Evolutionary conservation across 2,797 vertebrate species (phyloP).

Genomic region (Anabas testudineus): DNA sequence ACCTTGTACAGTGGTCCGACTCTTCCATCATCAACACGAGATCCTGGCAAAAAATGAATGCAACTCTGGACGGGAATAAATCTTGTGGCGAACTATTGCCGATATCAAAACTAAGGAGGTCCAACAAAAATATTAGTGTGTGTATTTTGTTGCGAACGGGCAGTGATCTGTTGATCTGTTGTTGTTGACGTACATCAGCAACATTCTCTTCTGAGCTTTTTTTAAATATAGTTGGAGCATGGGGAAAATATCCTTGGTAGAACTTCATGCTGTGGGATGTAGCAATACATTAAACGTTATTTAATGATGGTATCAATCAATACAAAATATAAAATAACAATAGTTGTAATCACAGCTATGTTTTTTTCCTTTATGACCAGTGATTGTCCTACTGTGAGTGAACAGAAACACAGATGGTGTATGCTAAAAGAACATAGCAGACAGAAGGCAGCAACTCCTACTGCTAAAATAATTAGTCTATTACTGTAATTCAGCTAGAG

Average conservation of each 20-base stretch:
- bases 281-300: neutral
- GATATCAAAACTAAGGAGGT: too few species aligned
- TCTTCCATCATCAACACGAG: too few species aligned
- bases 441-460: neutral
- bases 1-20: too few species aligned
- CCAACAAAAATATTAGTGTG: too few species aligned
- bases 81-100: too few species aligned
- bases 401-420: neutral
- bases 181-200: neutral
- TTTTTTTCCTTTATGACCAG: neutral
- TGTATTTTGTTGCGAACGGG: too few species aligned
- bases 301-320: neutral
- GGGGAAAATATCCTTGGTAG: neutral
- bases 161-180: neutral
- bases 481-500: too few species aligned
- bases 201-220: neutral
- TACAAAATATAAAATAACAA: too few species aligned
- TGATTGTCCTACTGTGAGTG: neutral
- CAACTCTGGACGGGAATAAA: too few species aligned
- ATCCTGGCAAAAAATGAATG: too few species aligned
- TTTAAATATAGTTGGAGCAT: neutral
- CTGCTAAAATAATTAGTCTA: neutral
- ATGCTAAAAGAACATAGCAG: neutral
- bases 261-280: neutral
- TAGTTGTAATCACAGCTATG: too few species aligned